Conservation (phyloP, 2,797 vertebrate genomes). For the Acridotheres tristis region DNA sequence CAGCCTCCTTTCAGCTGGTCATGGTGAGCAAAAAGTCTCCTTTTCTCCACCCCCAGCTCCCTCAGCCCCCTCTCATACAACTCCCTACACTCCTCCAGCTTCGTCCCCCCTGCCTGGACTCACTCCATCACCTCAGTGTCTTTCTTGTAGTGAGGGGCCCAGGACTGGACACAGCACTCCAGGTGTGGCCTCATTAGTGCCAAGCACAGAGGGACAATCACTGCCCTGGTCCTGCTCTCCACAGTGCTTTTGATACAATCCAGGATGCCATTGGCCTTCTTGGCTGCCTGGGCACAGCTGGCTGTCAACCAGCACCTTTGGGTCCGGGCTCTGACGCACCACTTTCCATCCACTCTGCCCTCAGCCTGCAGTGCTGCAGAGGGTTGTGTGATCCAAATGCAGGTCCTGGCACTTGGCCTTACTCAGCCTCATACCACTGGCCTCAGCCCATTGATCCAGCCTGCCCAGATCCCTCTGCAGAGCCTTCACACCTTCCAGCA, state of each 20-base stretch:
- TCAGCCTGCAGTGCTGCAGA: not conserved
- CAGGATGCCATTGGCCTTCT: not conserved
- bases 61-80: not conserved
- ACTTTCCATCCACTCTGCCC: not conserved
- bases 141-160: not conserved
- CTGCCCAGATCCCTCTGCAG: not conserved
- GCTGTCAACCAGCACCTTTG: not conserved
- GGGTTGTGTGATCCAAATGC: not conserved
- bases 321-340: no score
- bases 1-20: not conserved
- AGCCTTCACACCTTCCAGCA: not conserved
- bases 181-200: not conserved
- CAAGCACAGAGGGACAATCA: accelerated
- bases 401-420: not conserved
- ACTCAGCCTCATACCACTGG: accelerated
- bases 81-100: not conserved
- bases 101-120: not conserved
- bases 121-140: not conserved
- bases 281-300: not conserved
- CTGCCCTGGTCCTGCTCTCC: not conserved
- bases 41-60: not conserved
- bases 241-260: not conserved
- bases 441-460: not conserved
- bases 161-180: not conserved
- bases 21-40: not conserved